phyloP scores from a whole-genome alignment of 2,113 vertebrate genomes.

The Aplodontia rufa region DNA sequence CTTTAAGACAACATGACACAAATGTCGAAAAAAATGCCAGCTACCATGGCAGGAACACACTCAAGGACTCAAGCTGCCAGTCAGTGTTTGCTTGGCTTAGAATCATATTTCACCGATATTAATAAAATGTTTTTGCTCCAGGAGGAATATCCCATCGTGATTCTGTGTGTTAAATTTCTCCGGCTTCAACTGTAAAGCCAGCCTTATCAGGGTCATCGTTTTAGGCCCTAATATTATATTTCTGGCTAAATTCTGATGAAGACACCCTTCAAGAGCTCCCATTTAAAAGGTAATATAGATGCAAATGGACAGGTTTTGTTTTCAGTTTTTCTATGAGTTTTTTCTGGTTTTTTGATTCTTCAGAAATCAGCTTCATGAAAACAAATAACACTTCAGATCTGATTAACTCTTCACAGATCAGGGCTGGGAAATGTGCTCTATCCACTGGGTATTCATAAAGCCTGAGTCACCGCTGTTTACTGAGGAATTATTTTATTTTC shows the following conservation, averaged over 20 bases:
- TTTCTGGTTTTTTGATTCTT: not conserved
- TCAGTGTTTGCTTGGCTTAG: not conserved
- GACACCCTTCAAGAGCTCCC: not conserved
- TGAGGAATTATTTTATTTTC: constrained; percentile 59
- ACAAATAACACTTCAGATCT: not conserved
- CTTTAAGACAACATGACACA: not conserved
- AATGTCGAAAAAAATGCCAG: not conserved
- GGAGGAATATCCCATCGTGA: not conserved
- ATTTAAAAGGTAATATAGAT: not conserved
- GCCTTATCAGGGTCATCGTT: not conserved
- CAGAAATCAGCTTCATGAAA: constrained; percentile 5
- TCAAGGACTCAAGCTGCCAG: rapidly evolving
- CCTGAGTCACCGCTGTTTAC: not conserved
- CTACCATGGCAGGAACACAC: rapidly evolving
- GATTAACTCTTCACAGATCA: not conserved
- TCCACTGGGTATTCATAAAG: not conserved
- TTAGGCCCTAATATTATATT: not conserved
- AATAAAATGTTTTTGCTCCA: not conserved
- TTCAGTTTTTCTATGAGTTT: not conserved
- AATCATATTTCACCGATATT: not conserved
- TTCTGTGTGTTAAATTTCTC: not conserved
- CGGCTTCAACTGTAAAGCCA: not conserved
- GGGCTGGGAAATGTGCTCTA: not conserved
- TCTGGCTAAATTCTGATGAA: not conserved
- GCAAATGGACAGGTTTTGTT: not conserved